A percentile compares a stretch with the other conserved stretches of the same genome.
Evolutionary conservation across 1,140 invertebrate species (phyloP).

Genomic region (Drosophila ficusphila): DNA sequence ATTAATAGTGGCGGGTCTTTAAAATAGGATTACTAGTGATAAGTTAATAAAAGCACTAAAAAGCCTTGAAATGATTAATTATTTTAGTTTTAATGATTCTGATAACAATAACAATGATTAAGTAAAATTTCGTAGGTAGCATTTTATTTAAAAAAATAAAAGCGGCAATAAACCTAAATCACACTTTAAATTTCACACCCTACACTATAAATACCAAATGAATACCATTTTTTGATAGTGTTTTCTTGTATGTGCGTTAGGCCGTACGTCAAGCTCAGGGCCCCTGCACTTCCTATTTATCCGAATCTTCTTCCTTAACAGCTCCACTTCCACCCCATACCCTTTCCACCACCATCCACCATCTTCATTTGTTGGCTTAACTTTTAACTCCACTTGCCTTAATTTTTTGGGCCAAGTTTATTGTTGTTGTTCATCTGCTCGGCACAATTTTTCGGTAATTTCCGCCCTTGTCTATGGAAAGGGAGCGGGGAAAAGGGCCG

Average conservation of each 20-base stretch:
- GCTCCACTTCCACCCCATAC: constrained; percentile 4
- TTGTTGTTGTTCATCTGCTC: constrained; percentile 64
- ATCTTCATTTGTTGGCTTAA: constrained; percentile 79
- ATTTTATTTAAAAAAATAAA: no score
- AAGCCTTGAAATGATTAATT: neutral
- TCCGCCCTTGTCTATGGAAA: constrained; percentile 51
- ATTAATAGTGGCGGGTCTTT: neutral
- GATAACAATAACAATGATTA: no score
- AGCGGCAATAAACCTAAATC: no score
- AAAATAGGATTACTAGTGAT: neutral
- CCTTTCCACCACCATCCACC: constrained; percentile 33
- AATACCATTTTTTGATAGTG: no score
- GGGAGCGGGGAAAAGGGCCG: constrained; percentile 1
- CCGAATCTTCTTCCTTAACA: neutral
- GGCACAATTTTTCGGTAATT: constrained; percentile 75
- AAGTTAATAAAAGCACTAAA: no score
- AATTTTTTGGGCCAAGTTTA: constrained; percentile 66
- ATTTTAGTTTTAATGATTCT: neutral
- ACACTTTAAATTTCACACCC: no score
- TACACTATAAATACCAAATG: no score
- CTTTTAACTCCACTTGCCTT: constrained; percentile 80
- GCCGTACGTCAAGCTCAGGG: constrained; percentile 52
- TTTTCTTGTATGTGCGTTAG: constrained; percentile 49
- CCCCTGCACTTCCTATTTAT: constrained; percentile 17
- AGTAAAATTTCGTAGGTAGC: no score